Evolutionary conservation across 2,888 invertebrate genomes (phyloP), one percentile per base, ranked within the genome.

Genomic region (Lymantria monacha): DNA sequence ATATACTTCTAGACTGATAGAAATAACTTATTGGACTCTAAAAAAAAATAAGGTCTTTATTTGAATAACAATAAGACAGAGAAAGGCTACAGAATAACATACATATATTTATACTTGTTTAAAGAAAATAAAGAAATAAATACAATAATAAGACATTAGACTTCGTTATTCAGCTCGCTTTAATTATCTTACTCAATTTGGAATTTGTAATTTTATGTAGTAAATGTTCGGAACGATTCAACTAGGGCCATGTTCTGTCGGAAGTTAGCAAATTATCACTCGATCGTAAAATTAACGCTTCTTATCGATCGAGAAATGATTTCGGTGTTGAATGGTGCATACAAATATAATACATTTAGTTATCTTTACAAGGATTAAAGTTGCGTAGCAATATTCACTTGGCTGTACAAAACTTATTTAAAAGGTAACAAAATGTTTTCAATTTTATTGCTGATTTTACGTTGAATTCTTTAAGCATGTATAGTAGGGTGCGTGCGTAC

Each of bases 251-350:
- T 83, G 80, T 75, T 82, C 85, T 82, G 89, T 89, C 91, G 90
- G 91, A 91, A 91, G 91, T 91, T 89, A 85, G 87, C 90, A 90
- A 91, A 91, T 91, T 91, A 91, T 91, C 91, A 87, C 87, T 87
- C 85, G 81, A 80, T 91, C 90, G 90, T 91, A 90, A 91, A 91
- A 90, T 90, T 90, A 91, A 90, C 91, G 87, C 87, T 85, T 84
- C 88, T 89, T 91, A 91, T 91, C 91, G 88, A 85, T 83, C 81
- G 78, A 84, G 80, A 86, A 85, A 88, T 89, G 83, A 89, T 89
- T 87, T 87, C 76, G 70, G 68, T 78, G 72, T 69, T 57, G 48
- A 61, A 62, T 58, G 41, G 56, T 54, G 57, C 76, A 72, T 55
- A 68, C 78, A 66, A 86, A 76, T 76, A 74, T 85, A 76, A 71